Evolutionary conservation across 1,140 invertebrate species (phyloP), one percentile per base, ranked within the genome.

Genomic region (Mya arenaria): DNA sequence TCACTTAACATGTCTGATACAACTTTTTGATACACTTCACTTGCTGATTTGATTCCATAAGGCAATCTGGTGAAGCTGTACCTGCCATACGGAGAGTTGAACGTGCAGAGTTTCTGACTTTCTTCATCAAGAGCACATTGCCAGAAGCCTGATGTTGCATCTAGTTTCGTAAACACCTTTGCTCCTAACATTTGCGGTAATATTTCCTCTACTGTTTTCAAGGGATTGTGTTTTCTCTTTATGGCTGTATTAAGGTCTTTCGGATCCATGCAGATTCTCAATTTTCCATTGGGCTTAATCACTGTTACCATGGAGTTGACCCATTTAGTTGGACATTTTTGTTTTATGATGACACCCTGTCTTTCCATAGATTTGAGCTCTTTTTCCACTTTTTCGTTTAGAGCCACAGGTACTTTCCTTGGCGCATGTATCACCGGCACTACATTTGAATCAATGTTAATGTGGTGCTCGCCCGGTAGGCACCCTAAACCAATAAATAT

Each of bases 231-330:
- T 36, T 62, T 37, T 41, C 92, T 83, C 84, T 91, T 92, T 13
- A 94, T 91, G 60, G 82, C 87, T 68, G 87, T 89, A 88, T 94
- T 94, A 68, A 94, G 86, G 65, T 93, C 89, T 52, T 83, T 87
- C 3, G 94, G 94, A 88, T 94, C 94, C 23, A 94, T 71, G 86
- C 93, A 94, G 32, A 94, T 87, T 71, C 94, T 82, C 17, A 94
- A 63, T 37, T 90, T 81, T 32, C 89, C 90, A 72, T 86, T 71
- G 39, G 34, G 69, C 37, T 84, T 86, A 10, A 62, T 15, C 6
- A 72, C 62, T 19, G 75, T 60, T 5, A 80, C 73, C 30, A 84
- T 74, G 4, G 75, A 63, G 41, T 83, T 85, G 2, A 86, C 85
- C 85, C 72, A 84, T 17, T 84, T 66, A 44, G 83, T 84, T 0